Base-by-base conservation (phyloP, 2,113 vertebrate species). In the Uria aalge region DNA sequence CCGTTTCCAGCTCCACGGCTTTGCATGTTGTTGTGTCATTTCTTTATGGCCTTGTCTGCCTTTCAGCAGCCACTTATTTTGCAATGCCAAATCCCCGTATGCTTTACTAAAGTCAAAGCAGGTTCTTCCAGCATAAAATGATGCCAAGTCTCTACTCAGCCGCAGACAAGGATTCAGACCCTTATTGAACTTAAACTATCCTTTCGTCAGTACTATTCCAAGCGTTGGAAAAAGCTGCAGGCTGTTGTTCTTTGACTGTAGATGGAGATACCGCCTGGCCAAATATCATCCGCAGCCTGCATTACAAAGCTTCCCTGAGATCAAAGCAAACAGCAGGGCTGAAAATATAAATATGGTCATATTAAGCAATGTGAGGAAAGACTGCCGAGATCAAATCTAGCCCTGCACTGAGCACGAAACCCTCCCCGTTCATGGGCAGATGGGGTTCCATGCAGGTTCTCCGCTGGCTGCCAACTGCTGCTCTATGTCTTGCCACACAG, bases 351-450 rank as follows among this genome's bases (percentile, higher is more conserved):
- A 82, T 85, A 82, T 36, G 48, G 50, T 73, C 16, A 0, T 64
- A 91, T 92, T 59, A 92, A 92, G 56, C 34, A 86, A 81, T 4
- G 80, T 71, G 94, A 91, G 38, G 80, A 97, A 78, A 92, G 83
- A 79, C 72, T 68, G 69, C 27, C 0, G 12, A 91, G 94, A 72
- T 73, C 85, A 92, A 81, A 89, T 78, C 86, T 72, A 56, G 38
- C 53, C 48, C 57, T n/a, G 17, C 7, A 59, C 34, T 1, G 10
- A 68, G 34, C 15, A 41, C 0, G 0, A 84, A 69, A 24, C 40
- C 11, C 16, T 47, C 30, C 29, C 6, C 0, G 0, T 30, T 79
- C 53, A n/a, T 2, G 2, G 40, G 18, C 19, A 1, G 23, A 38
- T 24, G 45, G 36, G 21, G 52, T 83, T 88, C 67, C 69, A 67